Conservation (phyloP, 2,797 vertebrate species). For the Notamacropus eugenii region DNA sequence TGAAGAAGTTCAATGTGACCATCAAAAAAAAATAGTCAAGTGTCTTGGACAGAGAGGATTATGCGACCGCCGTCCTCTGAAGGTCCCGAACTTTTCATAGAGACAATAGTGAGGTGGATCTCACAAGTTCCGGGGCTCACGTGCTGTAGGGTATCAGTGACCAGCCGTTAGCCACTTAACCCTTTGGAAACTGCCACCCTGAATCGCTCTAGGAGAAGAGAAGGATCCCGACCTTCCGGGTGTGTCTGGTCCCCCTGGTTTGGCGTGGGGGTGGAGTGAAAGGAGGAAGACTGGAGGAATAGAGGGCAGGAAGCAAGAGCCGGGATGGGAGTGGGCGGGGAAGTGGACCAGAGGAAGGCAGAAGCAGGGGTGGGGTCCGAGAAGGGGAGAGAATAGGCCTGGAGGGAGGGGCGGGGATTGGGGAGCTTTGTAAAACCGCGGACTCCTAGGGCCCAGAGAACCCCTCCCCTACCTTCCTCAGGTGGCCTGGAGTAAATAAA, state of each 20-base stretch:
- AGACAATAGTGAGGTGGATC: background rate
- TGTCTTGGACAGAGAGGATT: background rate
- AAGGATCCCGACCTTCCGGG: background rate
- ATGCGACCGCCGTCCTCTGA: background rate
- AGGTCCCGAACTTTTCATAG: background rate
- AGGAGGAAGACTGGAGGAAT: conserved; percentile 74
- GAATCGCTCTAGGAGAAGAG: background rate
- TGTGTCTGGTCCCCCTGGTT: background rate
- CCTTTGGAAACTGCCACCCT: background rate
- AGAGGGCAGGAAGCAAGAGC: conserved; percentile 87
- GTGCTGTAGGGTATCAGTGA: background rate
- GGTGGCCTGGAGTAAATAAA: background rate
- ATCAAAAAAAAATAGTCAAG: background rate
- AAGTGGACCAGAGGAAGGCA: background rate
- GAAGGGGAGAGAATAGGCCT: conserved; percentile 87
- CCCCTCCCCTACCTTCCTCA: background rate
- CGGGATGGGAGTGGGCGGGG: conserved; percentile 83
- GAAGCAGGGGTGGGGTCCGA: background rate
- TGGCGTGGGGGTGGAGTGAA: background rate
- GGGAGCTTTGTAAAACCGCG: conserved; percentile 81
- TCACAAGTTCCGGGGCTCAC: background rate
- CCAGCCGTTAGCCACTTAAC: background rate
- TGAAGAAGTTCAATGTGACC: background rate
- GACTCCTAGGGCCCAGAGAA: background rate
- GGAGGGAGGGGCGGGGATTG: background rate